These are phyloP conservation scores for Coregonus ussuriensis DNA, from an alignment of 2,797 vertebrate species.

Conservation along the genomic window DNA sequence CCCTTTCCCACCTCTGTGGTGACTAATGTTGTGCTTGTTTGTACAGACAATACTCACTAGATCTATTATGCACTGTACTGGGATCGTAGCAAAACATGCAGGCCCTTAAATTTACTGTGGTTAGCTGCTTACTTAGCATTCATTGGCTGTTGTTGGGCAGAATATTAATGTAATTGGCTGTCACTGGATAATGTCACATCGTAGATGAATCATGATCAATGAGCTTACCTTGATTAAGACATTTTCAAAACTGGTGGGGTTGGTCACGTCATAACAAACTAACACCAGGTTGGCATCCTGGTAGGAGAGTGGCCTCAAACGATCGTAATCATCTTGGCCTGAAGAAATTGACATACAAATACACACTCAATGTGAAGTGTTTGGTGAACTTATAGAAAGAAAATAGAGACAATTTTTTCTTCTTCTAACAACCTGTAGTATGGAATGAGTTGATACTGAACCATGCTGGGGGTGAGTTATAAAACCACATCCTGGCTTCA, in stretches of 20 bases:
- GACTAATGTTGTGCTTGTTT: background rate
- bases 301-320: slow-evolving; percentile 93
- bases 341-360: slow-evolving; percentile 37
- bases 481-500: slow-evolving; percentile 79
- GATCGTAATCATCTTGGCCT: slow-evolving; percentile 98
- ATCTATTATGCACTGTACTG: background rate
- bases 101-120: background rate
- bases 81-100: background rate
- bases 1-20: background rate
- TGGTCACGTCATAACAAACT: slow-evolving; percentile 96
- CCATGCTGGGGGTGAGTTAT: slow-evolving; percentile 8
- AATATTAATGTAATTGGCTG: background rate
- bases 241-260: slow-evolving; percentile 93
- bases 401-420: background rate
- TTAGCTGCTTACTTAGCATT: background rate
- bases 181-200: background rate
- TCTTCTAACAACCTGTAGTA: background rate
- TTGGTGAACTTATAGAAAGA: background rate
- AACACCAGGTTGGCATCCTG: slow-evolving; percentile 88
- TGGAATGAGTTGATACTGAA: slow-evolving; percentile 22
- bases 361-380: background rate
- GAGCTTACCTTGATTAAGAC: slow-evolving; percentile 89
- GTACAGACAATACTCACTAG: background rate
- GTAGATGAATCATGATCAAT: background rate
- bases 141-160: background rate